Conservation (phyloP, 2,888 invertebrate genomes). For the Onthophagus sagittarius region DNA sequence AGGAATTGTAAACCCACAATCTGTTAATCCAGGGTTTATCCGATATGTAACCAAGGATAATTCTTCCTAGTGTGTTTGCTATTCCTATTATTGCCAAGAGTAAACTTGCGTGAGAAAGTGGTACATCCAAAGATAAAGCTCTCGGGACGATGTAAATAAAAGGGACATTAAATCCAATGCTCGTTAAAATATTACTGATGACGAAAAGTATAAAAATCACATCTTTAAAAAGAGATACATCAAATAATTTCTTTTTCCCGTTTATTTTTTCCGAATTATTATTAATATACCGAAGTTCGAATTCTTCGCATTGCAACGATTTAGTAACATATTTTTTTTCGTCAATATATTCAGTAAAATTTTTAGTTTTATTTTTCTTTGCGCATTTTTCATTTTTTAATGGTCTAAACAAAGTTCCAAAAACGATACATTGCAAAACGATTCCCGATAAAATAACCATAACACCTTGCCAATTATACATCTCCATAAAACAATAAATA, state of each 20-base stretch:
- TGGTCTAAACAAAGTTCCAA: slow-evolving; percentile 88
- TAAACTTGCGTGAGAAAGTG: slow-evolving; percentile 59
- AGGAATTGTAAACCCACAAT: slow-evolving; percentile 82
- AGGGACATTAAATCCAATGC: slow-evolving; percentile 92
- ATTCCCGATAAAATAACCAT: slow-evolving; percentile 82
- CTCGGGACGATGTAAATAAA: slow-evolving; percentile 81
- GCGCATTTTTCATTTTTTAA: slow-evolving; percentile 51
- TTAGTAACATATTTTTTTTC: slow-evolving; percentile 31
- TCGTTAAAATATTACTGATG: slow-evolving; percentile 91
- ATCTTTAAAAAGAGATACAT: slow-evolving; percentile 78
- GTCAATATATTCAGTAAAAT: slow-evolving; percentile 29
- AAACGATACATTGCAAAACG: slow-evolving; percentile 81
- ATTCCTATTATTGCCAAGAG: slow-evolving; percentile 79
- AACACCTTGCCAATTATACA: slow-evolving; percentile 83
- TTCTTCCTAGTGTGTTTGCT: slow-evolving; percentile 85
- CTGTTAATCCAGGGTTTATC: slow-evolving; percentile 91
- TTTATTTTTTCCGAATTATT: slow-evolving; percentile 68
- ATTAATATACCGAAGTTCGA: slow-evolving; percentile 53
- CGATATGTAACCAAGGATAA: slow-evolving; percentile 80
- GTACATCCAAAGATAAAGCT: slow-evolving; percentile 59
- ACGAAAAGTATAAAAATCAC: slow-evolving; percentile 86
- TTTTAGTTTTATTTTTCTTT: slow-evolving; percentile 5
- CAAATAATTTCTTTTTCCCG: slow-evolving; percentile 77
- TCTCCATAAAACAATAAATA: slow-evolving; percentile 63
- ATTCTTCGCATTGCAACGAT: slow-evolving; percentile 25